These are phyloP conservation scores for Trogon melanurus DNA, from an alignment of 2,113 vertebrate genomes.

Conservation along the genomic window DNA sequence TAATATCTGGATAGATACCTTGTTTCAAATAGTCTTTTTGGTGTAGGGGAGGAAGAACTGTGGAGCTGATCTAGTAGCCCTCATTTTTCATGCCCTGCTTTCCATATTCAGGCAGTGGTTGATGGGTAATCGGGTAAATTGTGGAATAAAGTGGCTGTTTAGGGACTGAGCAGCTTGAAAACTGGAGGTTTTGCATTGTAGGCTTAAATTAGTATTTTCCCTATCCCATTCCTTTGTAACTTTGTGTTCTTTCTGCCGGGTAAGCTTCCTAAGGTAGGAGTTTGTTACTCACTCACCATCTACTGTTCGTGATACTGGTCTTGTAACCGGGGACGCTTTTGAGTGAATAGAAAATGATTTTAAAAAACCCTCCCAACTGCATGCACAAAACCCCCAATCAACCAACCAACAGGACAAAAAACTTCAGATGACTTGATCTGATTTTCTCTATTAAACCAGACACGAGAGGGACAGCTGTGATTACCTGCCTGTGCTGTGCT, in stretches of 20 bases:
- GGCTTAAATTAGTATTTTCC: neutral
- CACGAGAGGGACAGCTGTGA: neutral
- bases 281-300: neutral
- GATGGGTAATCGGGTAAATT: neutral
- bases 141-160: neutral
- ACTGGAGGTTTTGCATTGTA: neutral
- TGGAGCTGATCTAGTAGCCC: neutral
- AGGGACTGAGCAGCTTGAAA: neutral
- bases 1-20: neutral
- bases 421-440: neutral
- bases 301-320: neutral
- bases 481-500: neutral
- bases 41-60: neutral
- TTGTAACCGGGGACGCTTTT: neutral
- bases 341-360: neutral
- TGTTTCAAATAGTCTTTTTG: neutral
- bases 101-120: neutral
- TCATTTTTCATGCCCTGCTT: fast-evolving
- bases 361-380: fast-evolving
- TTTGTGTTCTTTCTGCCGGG: neutral
- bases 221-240: neutral
- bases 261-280: neutral
- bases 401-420: neutral
- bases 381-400: neutral
- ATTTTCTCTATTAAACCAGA: neutral